Base-by-base conservation (phyloP, 2,797 vertebrate species). In the Gephyroberyx darwinii region DNA sequence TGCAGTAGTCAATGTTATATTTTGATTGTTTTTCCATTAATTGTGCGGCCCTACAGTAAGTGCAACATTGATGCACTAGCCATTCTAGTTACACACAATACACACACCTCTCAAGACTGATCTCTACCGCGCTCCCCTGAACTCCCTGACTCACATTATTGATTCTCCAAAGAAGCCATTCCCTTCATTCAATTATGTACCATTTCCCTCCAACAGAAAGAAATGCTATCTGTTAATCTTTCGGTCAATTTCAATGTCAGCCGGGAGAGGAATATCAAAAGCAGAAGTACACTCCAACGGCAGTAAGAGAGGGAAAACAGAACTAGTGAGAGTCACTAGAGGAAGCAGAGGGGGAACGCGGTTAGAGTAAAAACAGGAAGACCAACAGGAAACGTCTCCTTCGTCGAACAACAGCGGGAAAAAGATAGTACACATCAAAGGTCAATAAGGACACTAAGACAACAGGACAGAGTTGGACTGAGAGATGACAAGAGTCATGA, bases 361-460 rank as follows among this genome's bases (percentile, higher is more conserved):
- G 54, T 45, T 45, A 5, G 13, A 71, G 66, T 33, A 43, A 85
- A 86, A 84, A 89, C 83, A 89, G 85, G 84, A 88, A 88, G 68
- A 72, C 35, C 22, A 65, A 72, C 82, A 80, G 85, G 83, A 91
- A 84, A 67, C 12, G 14, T 77, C 76, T 86, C 64, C 54, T 56
- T 62, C 12, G 52, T 84, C 13, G 33, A 69, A 69, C 65, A 39
- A 66, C 62, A 58, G 51, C 45, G 31, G 80, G 71, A 84, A 65
- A 50, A 67, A 84, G 60, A 81, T 10, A 50, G n/a, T 84, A 77
- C 45, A 60, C 74, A 61, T 60, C 8, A 0, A 64, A 73, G 56
- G 71, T 70, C 81, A 88, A 78, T 74, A 79, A 69, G 78, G 75
- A 90, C 50, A 68, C 67, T 55, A 54, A 81, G 75, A 55, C 67